Evolutionary conservation across 2,888 invertebrate genomes (phyloP).

Genomic region (Pyrrhosoma nymphula): DNA sequence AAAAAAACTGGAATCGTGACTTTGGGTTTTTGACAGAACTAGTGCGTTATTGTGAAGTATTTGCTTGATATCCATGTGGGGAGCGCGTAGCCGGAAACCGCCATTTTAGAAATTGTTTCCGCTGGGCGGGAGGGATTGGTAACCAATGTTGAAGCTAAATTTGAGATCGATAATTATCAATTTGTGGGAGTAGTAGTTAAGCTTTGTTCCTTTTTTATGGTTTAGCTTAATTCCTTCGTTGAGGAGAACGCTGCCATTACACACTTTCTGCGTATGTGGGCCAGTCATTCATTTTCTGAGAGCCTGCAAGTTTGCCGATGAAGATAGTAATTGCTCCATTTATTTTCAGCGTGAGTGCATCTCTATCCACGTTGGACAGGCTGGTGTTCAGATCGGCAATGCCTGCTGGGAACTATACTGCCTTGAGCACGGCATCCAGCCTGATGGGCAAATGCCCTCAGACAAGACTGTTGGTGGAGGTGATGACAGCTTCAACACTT

Average conservation of each 20-base stretch:
- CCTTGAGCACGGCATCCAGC: conserved; percentile 94
- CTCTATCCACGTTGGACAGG: conserved; percentile 89
- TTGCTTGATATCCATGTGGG: background rate
- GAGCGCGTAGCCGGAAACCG: background rate
- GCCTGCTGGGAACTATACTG: conserved; percentile 95
- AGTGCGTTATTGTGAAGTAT: background rate
- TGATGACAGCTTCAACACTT: conserved; percentile 97
- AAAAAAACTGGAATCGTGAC: too few relatives aligned
- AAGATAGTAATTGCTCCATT: conserved; percentile 52
- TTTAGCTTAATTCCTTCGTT: too few relatives aligned
- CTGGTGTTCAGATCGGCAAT: conserved; percentile 94
- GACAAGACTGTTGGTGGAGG: conserved; percentile 95
- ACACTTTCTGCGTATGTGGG: too few relatives aligned
- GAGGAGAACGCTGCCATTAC: too few relatives aligned
- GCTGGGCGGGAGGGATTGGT: background rate
- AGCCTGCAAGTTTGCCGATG: too few relatives aligned
- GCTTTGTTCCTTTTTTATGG: too few relatives aligned
- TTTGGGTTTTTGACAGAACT: too few relatives aligned
- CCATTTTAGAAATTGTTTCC: background rate
- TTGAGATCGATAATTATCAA: background rate
- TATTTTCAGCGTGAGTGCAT: conserved; percentile 86
- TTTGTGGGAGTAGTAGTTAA: background rate
- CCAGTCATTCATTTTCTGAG: too few relatives aligned
- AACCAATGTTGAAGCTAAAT: background rate
- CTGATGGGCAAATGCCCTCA: conserved; percentile 96